Evolutionary conservation across 2,888 invertebrate genomes (phyloP).

Genomic region (Archips crataeganus): DNA sequence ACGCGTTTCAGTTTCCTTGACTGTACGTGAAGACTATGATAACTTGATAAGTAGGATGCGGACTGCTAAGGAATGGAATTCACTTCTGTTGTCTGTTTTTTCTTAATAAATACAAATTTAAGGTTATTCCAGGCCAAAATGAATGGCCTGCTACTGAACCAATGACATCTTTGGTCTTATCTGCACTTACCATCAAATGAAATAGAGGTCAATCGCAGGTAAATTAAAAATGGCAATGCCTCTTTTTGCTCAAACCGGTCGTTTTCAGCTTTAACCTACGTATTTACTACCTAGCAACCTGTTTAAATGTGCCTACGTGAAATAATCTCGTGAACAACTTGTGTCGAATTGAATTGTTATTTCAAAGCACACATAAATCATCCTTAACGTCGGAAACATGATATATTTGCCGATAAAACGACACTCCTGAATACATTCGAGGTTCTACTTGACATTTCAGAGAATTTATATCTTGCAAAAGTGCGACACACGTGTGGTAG

Average conservation of each 20-base stretch:
- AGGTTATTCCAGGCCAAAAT: too few species aligned
- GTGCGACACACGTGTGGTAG: constrained; percentile 46
- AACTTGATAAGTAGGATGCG: too few species aligned
- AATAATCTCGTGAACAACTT: constrained; percentile 43
- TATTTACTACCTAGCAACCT: neutral
- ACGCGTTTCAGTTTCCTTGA: too few species aligned
- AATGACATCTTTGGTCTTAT: neutral
- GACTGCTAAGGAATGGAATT: too few species aligned
- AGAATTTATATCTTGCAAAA: constrained; percentile 53
- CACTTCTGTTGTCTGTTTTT: too few species aligned
- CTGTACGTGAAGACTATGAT: too few species aligned
- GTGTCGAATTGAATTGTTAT: constrained; percentile 67
- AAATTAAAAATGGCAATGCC: too few species aligned
- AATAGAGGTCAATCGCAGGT: too few species aligned
- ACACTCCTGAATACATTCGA: constrained; percentile 71
- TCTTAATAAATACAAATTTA: too few species aligned
- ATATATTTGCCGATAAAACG: constrained; percentile 74
- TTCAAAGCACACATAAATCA: constrained; percentile 68
- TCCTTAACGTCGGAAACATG: constrained; percentile 70
- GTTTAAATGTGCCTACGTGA: neutral
- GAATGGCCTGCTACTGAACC: too few species aligned
- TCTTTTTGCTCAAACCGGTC: too few species aligned
- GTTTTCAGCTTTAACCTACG: neutral
- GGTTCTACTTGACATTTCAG: constrained; percentile 61
- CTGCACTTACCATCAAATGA: too few species aligned